Evolutionary conservation across 2,797 vertebrate species (phyloP), one percentile per base, ranked within the genome.

Genomic region (Onychomys arenicola): DNA sequence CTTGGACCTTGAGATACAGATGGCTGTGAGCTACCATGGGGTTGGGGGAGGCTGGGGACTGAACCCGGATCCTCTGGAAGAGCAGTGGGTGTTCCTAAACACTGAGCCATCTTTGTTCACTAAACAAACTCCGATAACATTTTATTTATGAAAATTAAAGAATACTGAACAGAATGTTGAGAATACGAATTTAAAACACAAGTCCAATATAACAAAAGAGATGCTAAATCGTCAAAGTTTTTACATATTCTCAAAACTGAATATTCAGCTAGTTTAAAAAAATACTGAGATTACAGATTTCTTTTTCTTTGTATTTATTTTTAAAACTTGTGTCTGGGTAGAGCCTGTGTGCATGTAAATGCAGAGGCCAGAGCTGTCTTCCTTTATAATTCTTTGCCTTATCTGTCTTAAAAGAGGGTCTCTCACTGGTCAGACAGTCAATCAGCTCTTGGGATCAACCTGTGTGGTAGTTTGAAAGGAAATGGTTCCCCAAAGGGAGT

Each of bases 161-260:
- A 49, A 40, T 61, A 85, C 34, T 92, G n/a, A 78, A 82, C 63
- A 94, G 46, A 94, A 73, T 46, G 69, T 1, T 46, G 14, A 88
- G 16, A 93, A 89, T 95, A 96, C 40, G 96, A 73, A 85, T 83
- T 85, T 84, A 87, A 94, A 27, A 90, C 37, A 78, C 23, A 93
- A 91, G 11, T 14, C 85, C 81, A 94, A 43, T 77, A 89, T 7
- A 71, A 78, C 32, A 73, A 93, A 76, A 93, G 21, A 94, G 80
- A 80, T 88, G 21, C 29, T 91, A 95, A 71, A 21, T 76, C 61
- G 55, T 89, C 0, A 59, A 93, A 55, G 34, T 78, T 95, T 93
- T 40, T 78, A 92, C 93, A 73, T 87, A 95, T 57, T 92, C 37
- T 40, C 40, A 40, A 92, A 86, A 80, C 2, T 71, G 43, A 89